Percentiles rank a stretch among this genome's conserved stretches.
Conservation (phyloP, 2,888 invertebrate species). For the Abrostola tripartita region DNA sequence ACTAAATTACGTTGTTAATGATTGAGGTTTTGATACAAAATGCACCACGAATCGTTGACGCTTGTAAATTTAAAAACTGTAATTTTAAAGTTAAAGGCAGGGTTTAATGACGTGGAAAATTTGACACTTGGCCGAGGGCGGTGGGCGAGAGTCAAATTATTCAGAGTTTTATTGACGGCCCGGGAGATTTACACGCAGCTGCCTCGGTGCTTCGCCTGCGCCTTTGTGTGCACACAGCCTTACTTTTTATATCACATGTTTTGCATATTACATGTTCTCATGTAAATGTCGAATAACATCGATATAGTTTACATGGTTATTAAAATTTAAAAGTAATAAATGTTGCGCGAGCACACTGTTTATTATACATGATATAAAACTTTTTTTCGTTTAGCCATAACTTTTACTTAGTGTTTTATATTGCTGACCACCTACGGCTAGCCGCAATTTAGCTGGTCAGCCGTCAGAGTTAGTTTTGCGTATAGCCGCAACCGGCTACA, state of each 20-base stretch:
- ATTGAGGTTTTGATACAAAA: conserved; percentile 39
- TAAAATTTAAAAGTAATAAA: conserved; percentile 50
- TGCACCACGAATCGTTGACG: conserved; percentile 48
- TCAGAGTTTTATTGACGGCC: conserved; percentile 77
- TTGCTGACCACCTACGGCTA: conserved; percentile 8
- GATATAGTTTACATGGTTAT: conserved; percentile 47
- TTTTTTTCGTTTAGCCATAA: conserved; percentile 36
- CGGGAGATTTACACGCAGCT: conserved; percentile 65
- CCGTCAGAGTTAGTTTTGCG: conserved; percentile 2
- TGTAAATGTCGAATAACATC: conserved; percentile 40
- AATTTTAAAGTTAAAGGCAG: conserved; percentile 73
- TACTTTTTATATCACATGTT: conserved; percentile 44
- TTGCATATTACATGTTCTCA: conserved; percentile 50
- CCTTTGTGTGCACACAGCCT: conserved; percentile 28
- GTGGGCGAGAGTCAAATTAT: conserved; percentile 74
- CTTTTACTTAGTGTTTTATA: conserved; percentile 35
- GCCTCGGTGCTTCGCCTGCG: conserved; percentile 39
- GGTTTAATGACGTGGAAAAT: conserved; percentile 83
- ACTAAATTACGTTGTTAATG: background rate
- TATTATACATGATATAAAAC: conserved; percentile 28
- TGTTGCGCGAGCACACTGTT: conserved; percentile 33
- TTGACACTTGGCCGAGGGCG: conserved; percentile 80
- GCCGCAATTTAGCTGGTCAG: conserved; percentile 7
- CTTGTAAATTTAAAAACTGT: conserved; percentile 65
- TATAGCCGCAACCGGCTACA: background rate